These are phyloP conservation scores for Eurystomus gularis DNA, from an alignment of 2,113 vertebrate genomes.

Conservation along the genomic window DNA sequence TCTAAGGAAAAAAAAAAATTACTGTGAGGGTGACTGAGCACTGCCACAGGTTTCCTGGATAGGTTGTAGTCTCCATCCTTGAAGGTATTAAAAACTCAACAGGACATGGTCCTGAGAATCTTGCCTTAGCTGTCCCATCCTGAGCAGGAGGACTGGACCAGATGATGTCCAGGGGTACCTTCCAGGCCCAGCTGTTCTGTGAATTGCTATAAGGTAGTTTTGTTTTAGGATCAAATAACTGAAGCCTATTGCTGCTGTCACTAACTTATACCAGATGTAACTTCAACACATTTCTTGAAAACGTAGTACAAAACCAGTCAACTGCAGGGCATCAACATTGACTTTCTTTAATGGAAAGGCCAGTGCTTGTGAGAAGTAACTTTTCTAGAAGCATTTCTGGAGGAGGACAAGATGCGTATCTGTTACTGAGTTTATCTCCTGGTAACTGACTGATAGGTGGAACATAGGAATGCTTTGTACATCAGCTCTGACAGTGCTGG, in stretches of 20 bases:
- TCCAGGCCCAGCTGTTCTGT: not conserved
- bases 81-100: not conserved
- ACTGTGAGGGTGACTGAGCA: not conserved
- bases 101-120: not conserved
- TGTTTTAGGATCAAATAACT: not conserved
- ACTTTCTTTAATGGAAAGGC: not conserved
- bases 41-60: not conserved
- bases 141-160: not conserved
- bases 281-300: not conserved
- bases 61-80: not conserved
- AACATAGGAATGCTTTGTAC: not conserved
- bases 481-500: accelerated
- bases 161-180: not conserved
- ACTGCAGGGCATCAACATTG: not conserved
- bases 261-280: not conserved
- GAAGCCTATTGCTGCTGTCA: not conserved
- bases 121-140: not conserved
- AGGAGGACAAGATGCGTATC: not conserved
- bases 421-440: not conserved
- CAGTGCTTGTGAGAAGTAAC: not conserved
- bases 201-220: not conserved
- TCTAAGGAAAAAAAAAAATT: not conserved
- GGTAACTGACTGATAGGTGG: not conserved
- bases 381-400: not conserved
- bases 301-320: not conserved